A percentile compares a stretch with the other conserved stretches of the same genome.
These are phyloP conservation scores for Clanis bilineata DNA, from an alignment of 2,888 invertebrate species.

Conservation along the genomic window DNA sequence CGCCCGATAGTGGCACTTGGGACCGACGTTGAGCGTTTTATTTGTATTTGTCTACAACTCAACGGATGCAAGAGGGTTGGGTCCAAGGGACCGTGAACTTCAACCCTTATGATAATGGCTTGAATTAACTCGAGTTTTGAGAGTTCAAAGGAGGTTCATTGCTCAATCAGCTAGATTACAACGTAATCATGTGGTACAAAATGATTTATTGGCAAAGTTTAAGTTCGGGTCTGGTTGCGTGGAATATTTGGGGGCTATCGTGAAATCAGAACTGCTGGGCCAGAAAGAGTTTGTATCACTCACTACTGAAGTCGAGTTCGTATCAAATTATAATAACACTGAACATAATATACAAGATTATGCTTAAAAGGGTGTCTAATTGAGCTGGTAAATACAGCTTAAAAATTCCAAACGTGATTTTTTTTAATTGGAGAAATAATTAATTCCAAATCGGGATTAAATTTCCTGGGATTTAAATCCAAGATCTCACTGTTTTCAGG, in stretches of 20 bases:
- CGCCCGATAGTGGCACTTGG: conserved; percentile 1
- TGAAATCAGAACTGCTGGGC: not conserved
- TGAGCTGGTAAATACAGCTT: too few species aligned
- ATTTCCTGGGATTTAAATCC: too few species aligned
- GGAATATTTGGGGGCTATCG: not conserved
- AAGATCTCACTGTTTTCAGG: too few species aligned
- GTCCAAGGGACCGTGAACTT: conserved; percentile 16
- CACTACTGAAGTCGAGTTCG: too few species aligned
- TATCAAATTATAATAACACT: too few species aligned
- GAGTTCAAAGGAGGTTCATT: conserved; percentile 10
- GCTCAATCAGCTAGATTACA: conserved; percentile 5
- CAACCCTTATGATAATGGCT: conserved; percentile 16
- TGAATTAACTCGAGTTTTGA: conserved; percentile 1
- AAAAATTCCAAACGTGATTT: too few species aligned
- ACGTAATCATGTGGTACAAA: not conserved
- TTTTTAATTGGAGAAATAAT: too few species aligned
- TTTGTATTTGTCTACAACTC: conserved; percentile 41
- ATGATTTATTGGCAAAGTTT: not conserved
- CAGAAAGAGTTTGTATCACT: not conserved
- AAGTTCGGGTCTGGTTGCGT: too few species aligned
- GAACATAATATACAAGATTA: too few species aligned
- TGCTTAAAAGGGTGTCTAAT: too few species aligned
- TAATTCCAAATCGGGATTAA: too few species aligned
- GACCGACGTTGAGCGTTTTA: conserved; percentile 22
- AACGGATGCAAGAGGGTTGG: conserved; percentile 30